Evolutionary conservation across 2,888 invertebrate species (phyloP), one percentile per base, ranked within the genome.

Genomic region (Drosophila antonietae): DNA sequence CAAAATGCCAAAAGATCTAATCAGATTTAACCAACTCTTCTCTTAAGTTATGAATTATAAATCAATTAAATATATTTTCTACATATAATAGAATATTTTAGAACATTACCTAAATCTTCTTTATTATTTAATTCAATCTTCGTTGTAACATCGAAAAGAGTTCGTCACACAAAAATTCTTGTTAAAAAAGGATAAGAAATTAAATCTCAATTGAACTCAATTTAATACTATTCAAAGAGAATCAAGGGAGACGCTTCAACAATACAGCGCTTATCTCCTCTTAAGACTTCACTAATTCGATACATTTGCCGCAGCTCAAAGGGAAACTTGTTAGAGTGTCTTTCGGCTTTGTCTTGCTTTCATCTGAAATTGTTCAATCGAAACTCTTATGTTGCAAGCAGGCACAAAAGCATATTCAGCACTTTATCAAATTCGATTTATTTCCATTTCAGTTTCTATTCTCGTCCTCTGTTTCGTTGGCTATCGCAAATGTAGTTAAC

Each of bases 401-500:
- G 5, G 18, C 41, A 56, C 41, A 10, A 35, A 15, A 44, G 39
- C 28, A 7, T 28, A 59, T 41, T 41, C 28, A 18, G 14, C 73
- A 76, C 59, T 76, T 76, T 39, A 68, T 74, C 73, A 61, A 68
- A 43, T 43, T 28, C 43, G 31, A 37, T 49, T 57, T 56, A 56
- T 56, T 43, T 41, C 56, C 43, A 44, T 20, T 44, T 20, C 7
- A 7, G 2, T 4, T 7, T 41, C 28, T 7, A 4, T 41, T 31
- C 12, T 35, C 57, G 9, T 2, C n/a, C 10, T 23, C 15, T 44
- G 49, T 37, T 43, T 44, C 64, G 49, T 7, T 52, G 31, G 71
- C 71, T 67, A 62, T 76, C 67, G 61, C 44, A 62, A 58, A 44
- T 60, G 53, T 68, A 58, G 76, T 80, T 65, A 78, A 81, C 82